phyloP scores from a whole-genome alignment of 1,140 invertebrate species.

The Aleiodes sp. region DNA sequence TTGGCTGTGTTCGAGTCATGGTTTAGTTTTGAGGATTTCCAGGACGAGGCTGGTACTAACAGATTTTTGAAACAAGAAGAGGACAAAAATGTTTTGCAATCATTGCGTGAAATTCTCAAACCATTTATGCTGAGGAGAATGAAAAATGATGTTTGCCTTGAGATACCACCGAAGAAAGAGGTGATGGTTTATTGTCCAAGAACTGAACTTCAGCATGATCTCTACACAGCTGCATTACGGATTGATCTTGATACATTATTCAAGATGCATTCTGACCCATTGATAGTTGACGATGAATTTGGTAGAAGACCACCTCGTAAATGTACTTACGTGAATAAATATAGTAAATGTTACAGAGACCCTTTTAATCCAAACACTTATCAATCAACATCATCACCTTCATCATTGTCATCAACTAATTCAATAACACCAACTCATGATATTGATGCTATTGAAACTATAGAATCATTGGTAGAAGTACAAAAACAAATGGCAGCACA shows the following conservation, averaged over 20 bases:
- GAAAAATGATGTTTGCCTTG: slow-evolving; percentile 73
- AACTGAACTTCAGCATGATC: slow-evolving; percentile 68
- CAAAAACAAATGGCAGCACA: too few relatives aligned
- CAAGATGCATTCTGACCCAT: slow-evolving; percentile 36
- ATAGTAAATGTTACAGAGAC: neutral
- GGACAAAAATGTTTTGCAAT: slow-evolving; percentile 69
- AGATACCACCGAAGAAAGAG: slow-evolving; percentile 75
- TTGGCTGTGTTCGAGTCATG: slow-evolving; percentile 74
- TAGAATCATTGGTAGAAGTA: too few relatives aligned
- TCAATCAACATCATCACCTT: too few relatives aligned
- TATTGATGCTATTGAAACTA: too few relatives aligned
- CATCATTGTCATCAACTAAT: too few relatives aligned
- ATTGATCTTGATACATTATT: slow-evolving; percentile 44
- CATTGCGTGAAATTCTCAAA: slow-evolving; percentile 72
- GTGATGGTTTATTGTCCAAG: slow-evolving; percentile 73
- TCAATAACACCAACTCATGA: too few relatives aligned
- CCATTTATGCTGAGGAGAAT: slow-evolving; percentile 76
- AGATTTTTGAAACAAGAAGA: slow-evolving; percentile 70
- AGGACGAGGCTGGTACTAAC: slow-evolving; percentile 56
- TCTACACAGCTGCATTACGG: slow-evolving; percentile 69
- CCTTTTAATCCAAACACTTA: neutral
- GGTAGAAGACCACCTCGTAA: slow-evolving; percentile 39
- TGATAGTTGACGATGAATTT: slow-evolving; percentile 26
- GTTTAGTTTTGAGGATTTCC: slow-evolving; percentile 70
- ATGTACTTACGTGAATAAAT: slow-evolving; percentile 33